Evolutionary conservation across 2,113 vertebrate species (phyloP), one percentile per base, ranked within the genome.

Genomic region (Equus przewalskii): DNA sequence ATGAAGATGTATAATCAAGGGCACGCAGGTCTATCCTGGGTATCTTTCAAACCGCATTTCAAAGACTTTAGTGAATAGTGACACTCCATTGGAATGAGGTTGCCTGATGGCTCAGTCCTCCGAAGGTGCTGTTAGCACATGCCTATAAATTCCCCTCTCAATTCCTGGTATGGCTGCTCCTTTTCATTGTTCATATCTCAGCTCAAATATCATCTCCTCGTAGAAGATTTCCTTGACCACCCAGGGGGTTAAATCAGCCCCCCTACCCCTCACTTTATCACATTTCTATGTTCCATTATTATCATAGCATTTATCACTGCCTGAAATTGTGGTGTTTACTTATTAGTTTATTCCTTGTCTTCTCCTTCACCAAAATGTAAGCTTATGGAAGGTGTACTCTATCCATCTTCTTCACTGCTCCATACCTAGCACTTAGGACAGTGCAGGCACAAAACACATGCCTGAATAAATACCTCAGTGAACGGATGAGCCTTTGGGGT

Each of bases 21-120:
- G 46, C 21, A 92, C 60, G 70, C 22, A n/a, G 54, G 18, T 51
- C 56, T 89, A 41, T 67, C 56, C 15, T 83, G 28, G 62, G 24
- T 94, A 75, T 62, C 24, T 67, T 93, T 78, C 24, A 54, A 96
- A 46, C 15, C 33, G 73, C 62, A 92, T 69, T 79, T 95, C 44
- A 28, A 64, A 81, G 73, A 62, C 21, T 54, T 83, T 64, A 84
- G 41, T 54, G 12, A 78, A 60, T 21, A n/a, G 28, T 30, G 36
- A 78, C 41, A 69, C 11, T 96, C 46, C 21, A 28, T 13, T 75
- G 28, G 41, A 89, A 56, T 81, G 46, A 86, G 33, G 4, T 36
- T 91, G 7, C n/a, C 84, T 28, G 33, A 62, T 75, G 26, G 21
- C 33, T 86, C 46, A 19, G 33, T 58, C 46, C 72, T 76, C 65